Base-by-base conservation (phyloP, 92 coral and sea anemone genomes). In the Heliopora coerulea region DNA sequence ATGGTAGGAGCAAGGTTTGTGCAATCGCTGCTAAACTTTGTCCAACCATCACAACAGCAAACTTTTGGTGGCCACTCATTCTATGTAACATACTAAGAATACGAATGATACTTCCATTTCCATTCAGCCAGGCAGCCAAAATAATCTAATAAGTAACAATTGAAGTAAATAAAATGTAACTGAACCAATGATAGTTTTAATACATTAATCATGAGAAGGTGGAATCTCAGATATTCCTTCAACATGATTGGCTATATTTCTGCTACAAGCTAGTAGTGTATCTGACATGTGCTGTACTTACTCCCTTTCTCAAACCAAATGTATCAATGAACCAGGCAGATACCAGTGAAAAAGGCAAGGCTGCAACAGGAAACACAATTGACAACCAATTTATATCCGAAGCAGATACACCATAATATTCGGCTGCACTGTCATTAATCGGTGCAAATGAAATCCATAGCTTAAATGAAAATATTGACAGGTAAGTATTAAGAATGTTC, bases 401-500 rank as follows among this genome's bases (percentile, higher is more conserved):
- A 20, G 84, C 49, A 8, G 86, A 29, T 20, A 62, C 72, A 6
- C 42, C 26, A 56, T 87, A 92, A 65, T 82, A 92, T 17, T 17
- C 20, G 10, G 96, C 86, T 18, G 92, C 59, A 40, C 46, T 58
- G 54, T 92, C 89, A 52, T 89, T 92, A 9, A 92, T 64, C 0
- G 96, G 90, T 23, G 97, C 97, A 78, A 89, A 92, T 21, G 91
- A 74, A 40, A 92, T 79, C 97, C 97, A 92, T 35, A 89, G 64
- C 97, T 92, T 56, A 11, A 73, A 49, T 3, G 5, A 23, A 4
- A 50, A 50, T 50, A n/a, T n/a, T n/a, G n/a, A n/a, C n/a, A n/a
- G n/a, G n/a, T n/a, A n/a, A n/a, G n/a, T n/a, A n/a, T n/a, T n/a
- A n/a, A n/a, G n/a, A n/a, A n/a, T n/a, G n/a, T n/a, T n/a, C n/a